A percentile compares a stretch with the other conserved stretches of the same genome.
Conservation (phyloP, 2,797 vertebrate species). For the Natrix natrix region DNA sequence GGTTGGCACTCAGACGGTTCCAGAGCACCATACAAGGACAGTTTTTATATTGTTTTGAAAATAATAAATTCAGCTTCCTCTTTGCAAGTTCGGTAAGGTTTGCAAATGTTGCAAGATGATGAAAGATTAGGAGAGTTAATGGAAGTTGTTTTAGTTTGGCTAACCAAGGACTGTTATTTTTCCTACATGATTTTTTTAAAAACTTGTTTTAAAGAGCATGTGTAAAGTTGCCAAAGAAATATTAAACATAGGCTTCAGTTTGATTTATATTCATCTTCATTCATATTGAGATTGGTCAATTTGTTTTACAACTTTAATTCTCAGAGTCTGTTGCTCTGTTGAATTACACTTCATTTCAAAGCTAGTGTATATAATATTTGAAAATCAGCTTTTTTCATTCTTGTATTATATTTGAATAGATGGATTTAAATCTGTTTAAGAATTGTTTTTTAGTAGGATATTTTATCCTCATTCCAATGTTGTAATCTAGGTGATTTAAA, state of each 20-base stretch:
- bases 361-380: neutral
- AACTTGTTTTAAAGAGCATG: neutral
- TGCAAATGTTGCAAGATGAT: neutral
- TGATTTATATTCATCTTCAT: neutral
- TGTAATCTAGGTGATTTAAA: slow-evolving; percentile 4
- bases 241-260: neutral
- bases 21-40: too few species aligned
- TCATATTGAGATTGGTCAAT: neutral
- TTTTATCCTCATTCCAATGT: neutral
- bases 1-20: too few species aligned
- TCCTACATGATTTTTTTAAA: neutral
- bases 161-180: neutral
- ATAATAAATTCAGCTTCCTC: neutral
- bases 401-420: neutral
- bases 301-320: neutral
- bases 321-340: neutral
- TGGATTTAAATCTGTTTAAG: neutral
- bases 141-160: neutral
- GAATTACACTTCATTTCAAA: neutral
- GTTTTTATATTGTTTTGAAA: too few species aligned
- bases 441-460: neutral
- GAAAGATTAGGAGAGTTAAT: neutral
- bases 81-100: neutral
- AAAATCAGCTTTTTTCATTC: neutral
- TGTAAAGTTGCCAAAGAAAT: neutral